phyloP scores from a whole-genome alignment of 2,113 vertebrate species.

The Craseonycteris thonglongyai region DNA sequence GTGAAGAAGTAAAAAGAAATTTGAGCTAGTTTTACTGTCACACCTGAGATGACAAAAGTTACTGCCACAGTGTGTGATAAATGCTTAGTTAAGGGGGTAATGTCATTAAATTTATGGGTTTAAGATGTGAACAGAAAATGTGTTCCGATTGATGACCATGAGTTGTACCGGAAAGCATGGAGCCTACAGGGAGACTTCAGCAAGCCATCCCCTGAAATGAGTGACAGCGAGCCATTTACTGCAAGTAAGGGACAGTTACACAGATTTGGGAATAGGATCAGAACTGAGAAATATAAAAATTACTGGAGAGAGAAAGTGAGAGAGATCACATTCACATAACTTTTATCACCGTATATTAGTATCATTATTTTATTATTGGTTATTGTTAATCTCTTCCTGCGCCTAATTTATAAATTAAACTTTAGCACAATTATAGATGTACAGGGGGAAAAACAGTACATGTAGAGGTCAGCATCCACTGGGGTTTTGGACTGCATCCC shows the following conservation, averaged over 20 bases:
- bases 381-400: background rate
- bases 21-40: background rate
- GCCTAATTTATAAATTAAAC: background rate
- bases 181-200: background rate
- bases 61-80: background rate
- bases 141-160: background rate
- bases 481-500: background rate
- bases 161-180: background rate
- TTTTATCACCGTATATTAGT: background rate
- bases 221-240: background rate
- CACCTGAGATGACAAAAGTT: background rate
- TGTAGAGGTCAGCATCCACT: background rate
- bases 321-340: background rate
- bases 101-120: background rate
- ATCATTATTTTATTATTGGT: background rate
- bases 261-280: background rate
- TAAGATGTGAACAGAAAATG: background rate
- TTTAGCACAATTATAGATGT: background rate
- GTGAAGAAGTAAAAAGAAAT: background rate
- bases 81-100: background rate
- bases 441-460: background rate
- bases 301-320: background rate
- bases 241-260: background rate
- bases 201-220: background rate
- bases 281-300: background rate